Evolutionary conservation across 2,888 invertebrate genomes (phyloP).

Genomic region (Cactoblastis cactorum): DNA sequence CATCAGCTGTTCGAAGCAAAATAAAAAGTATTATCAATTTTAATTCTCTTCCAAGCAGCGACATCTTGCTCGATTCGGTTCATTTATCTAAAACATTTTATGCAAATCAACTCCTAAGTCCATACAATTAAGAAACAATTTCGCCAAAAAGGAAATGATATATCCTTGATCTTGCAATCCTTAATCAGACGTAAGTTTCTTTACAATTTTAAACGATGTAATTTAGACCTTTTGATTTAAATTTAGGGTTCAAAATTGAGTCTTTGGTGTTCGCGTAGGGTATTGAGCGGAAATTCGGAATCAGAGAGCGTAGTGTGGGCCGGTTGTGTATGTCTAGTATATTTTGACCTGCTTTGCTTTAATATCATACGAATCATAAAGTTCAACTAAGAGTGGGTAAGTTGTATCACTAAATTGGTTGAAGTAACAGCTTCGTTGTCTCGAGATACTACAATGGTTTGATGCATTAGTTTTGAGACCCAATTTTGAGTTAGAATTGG

Average conservation of each 20-base stretch:
- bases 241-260: conserved; percentile 40
- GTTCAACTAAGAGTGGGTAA: conserved; percentile 50
- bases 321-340: conserved; percentile 47
- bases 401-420: conserved; percentile 65
- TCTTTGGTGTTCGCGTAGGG: conserved; percentile 44
- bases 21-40: conserved; percentile 58
- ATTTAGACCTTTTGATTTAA: conserved; percentile 15
- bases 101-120: background rate
- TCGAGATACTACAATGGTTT: conserved; percentile 49
- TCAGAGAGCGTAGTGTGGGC: conserved; percentile 64
- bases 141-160: background rate
- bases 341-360: conserved; percentile 38
- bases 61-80: conserved; percentile 56
- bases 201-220: background rate
- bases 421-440: conserved; percentile 63
- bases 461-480: conserved; percentile 43
- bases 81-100: conserved; percentile 64
- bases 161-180: conserved; percentile 8
- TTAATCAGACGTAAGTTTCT: conserved; percentile 3
- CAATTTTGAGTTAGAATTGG: conserved; percentile 23
- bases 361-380: conserved; percentile 30
- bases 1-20: conserved; percentile 73
- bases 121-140: background rate
- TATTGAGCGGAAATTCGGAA: conserved; percentile 70
- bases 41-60: conserved; percentile 60